Evolutionary conservation across 2,888 invertebrate genomes (phyloP).

Genomic region (Eupithecia vulgata): DNA sequence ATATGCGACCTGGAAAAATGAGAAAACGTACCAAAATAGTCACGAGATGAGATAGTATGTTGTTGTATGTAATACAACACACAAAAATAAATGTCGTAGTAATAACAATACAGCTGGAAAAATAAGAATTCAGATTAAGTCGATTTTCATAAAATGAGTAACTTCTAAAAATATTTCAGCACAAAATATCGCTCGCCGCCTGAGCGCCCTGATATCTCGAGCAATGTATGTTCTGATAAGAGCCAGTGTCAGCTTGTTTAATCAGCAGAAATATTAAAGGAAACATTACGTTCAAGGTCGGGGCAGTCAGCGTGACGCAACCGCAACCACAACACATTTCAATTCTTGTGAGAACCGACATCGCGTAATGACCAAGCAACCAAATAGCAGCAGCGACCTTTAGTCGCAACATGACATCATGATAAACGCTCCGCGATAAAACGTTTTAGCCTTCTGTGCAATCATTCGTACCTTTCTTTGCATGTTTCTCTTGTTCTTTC

Average conservation of each 20-base stretch:
- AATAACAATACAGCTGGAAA: neutral
- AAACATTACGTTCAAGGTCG: conserved; percentile 68
- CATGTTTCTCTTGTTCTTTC: conserved; percentile 75
- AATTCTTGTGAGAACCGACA: conserved; percentile 54
- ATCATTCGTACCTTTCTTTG: conserved; percentile 70
- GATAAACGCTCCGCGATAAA: conserved; percentile 25
- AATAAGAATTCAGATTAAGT: neutral
- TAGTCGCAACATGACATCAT: conserved; percentile 68
- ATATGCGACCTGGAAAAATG: conserved; percentile 44
- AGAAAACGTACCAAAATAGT: neutral
- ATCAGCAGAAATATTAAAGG: conserved; percentile 63
- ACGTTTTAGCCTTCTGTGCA: conserved; percentile 19
- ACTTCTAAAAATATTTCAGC: conserved; percentile 10
- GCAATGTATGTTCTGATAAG: conserved; percentile 33
- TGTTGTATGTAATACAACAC: neutral
- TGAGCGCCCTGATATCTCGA: conserved; percentile 20
- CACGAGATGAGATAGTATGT: neutral
- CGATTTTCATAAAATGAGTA: neutral
- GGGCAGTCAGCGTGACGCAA: conserved; percentile 64
- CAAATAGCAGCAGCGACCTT: conserved; percentile 55
- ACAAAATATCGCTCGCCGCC: neutral
- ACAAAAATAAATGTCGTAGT: neutral
- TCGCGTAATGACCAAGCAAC: conserved; percentile 36
- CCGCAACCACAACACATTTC: conserved; percentile 61
- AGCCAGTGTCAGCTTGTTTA: conserved; percentile 46